phyloP scores from a whole-genome alignment of 2,888 invertebrate species.

The Aleiodes alternator region DNA sequence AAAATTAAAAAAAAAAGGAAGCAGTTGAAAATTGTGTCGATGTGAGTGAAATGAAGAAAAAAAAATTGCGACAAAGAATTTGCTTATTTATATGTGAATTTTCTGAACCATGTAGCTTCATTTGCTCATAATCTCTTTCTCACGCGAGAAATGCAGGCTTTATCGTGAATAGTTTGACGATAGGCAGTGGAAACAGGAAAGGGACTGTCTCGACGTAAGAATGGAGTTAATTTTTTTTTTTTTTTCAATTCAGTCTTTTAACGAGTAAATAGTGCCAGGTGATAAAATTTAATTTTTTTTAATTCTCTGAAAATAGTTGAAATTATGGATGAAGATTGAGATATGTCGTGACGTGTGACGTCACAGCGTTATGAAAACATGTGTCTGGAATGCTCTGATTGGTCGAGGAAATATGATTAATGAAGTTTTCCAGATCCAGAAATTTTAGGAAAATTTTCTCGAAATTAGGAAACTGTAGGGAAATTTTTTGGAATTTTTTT shows the following conservation, averaged over 20 bases:
- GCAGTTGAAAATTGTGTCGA: neutral
- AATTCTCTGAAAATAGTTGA: too few relatives aligned
- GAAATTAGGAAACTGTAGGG: too few relatives aligned
- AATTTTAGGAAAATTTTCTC: too few relatives aligned
- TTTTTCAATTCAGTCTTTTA: neutral
- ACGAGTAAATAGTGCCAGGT: neutral
- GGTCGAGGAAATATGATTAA: too few relatives aligned
- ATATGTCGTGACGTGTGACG: too few relatives aligned
- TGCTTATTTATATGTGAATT: slow-evolving; percentile 13
- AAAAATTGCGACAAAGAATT: neutral
- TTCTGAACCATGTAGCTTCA: slow-evolving; percentile 4
- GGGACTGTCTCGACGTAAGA: slow-evolving; percentile 6
- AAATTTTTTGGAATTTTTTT: too few relatives aligned
- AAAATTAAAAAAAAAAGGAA: neutral
- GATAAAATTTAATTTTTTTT: too few relatives aligned
- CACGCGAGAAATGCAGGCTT: slow-evolving; percentile 15
- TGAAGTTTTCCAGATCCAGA: too few relatives aligned
- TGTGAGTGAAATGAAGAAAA: neutral
- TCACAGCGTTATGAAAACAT: too few relatives aligned
- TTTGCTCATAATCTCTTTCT: slow-evolving; percentile 12
- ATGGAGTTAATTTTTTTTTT: neutral
- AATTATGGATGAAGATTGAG: too few relatives aligned
- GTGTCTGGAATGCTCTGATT: too few relatives aligned
- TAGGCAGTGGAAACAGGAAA: slow-evolving; percentile 14
- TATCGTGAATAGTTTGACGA: slow-evolving; percentile 24